Evolutionary conservation across 1,140 invertebrate species (phyloP), one percentile per base, ranked within the genome.

Genomic region (Drosophila pseudoananassae): DNA sequence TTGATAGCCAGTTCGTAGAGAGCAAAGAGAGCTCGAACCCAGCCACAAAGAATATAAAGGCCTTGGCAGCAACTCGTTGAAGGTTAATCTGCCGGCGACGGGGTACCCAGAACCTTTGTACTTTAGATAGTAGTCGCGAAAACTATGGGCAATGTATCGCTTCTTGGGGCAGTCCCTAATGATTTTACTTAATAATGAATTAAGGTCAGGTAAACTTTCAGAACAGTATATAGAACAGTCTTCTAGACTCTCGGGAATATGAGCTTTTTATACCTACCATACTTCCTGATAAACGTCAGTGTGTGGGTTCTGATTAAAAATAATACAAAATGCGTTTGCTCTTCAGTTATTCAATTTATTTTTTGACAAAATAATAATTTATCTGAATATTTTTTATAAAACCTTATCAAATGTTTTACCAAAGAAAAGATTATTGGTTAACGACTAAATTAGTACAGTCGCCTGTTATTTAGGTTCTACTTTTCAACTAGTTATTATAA

Each of bases 21-120:
- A 0, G 93, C 90, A 29, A 94, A 94, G 20, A 0, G 95, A 94
- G 0, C 60, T 96, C 95, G 65, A 94, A 96, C 0, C 95, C 95
- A 12, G 94, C 95, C 1, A 95, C 76, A 68, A 95, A 93, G 80
- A 95, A 95, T 0, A 94, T 76, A 55, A 95, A 92, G 0, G 93
- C 92, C 52, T 95, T 0, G 93, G 93, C 1, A 93, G 90, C 5
- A 94, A 65, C 12, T 92, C 72, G 5, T 83, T 61, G 15, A 80
- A 90, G 12, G 45, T 33, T 0, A 78, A 10, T 77, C 20, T 90
- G 29, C 90, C 90, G 8, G 72, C 79, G 33, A 90, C 90, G 0
- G 88, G 88, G 8, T 54, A 65, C 0, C 29, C 40, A 0, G 51
- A 49, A 0, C 33, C 55, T 38, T 84, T 87, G 40, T 75, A 91